Percentiles rank a stretch among this genome's conserved stretches.
Evolutionary conservation across 1,140 invertebrate species (phyloP).

Genomic region (Teleogryllus occipitalis): DNA sequence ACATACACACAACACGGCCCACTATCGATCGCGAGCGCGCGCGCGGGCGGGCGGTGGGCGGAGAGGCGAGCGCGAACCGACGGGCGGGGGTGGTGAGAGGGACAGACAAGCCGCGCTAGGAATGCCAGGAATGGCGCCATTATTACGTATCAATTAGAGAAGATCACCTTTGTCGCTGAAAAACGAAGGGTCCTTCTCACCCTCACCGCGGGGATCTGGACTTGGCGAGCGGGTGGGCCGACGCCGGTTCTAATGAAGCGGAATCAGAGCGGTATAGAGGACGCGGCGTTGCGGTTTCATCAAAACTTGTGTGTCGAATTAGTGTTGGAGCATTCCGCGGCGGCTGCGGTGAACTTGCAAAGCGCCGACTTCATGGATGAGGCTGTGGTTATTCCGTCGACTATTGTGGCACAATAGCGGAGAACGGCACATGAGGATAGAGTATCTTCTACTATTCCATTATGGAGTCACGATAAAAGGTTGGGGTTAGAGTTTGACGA

Average conservation of each 20-base stretch:
- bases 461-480: too few species aligned
- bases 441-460: too few species aligned
- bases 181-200: background rate
- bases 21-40: too few species aligned
- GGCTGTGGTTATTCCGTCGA: too few species aligned
- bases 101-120: background rate
- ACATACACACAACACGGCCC: too few species aligned
- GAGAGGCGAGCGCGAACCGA: background rate
- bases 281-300: background rate
- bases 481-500: too few species aligned
- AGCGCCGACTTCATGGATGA: too few species aligned
- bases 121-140: background rate
- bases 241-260: background rate
- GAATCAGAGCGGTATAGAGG: background rate
- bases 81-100: too few species aligned
- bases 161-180: background rate
- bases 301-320: background rate
- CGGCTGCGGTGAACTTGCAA: too few species aligned
- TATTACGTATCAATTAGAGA: constrained; percentile 1
- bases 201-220: background rate
- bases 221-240: background rate
- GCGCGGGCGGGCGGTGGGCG: too few species aligned
- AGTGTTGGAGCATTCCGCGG: background rate
- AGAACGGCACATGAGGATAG: too few species aligned
- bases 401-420: too few species aligned